Base-by-base conservation (phyloP, 2,888 invertebrate genomes). In the Cryptops parisi region DNA sequence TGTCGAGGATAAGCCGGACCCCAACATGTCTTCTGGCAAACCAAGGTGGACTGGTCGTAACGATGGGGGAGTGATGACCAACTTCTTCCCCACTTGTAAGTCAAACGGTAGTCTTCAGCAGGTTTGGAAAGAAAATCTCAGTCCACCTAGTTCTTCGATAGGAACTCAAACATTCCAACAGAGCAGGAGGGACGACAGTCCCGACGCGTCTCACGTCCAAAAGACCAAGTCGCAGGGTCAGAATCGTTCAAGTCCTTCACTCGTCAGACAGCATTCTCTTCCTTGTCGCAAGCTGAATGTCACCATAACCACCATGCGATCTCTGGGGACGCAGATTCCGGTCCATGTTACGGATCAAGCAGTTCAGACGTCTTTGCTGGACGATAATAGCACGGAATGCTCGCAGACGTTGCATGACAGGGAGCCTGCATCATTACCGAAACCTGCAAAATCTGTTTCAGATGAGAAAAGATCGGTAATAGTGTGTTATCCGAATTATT, bases 401-500 rank as follows among this genome's bases (percentile, higher is more conserved):
- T 46, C 21, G 5, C 47, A 15, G 40, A 19, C 17, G 0, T 24
- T 23, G 22, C 52, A 47, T 33, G 44, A 45, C 43, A 33, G 38
- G 38, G 9, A 15, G n/a, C n/a, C n/a, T n/a, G n/a, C 9, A 33
- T 17, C 43, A 43, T 43, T 19, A 15, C 43, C 9, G 6, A 19
- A 46, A 17, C 24, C 46, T 21, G 6, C 9, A 12, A 9, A 5
- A 6, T 9, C 6, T 9, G 38, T 23, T 33, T 21, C 21, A 24
- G 15, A 15, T 15, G 24, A 24, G 17, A 46, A 58, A 22, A 59
- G 59, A 52, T 86, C 88, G 2, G 84, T 90, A 1, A 90, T 86
- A 68, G 83, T 91, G 43, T 78, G 89, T 59, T 91, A 89, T 70
- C 90, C 91, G 25, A 89, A 84, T 69, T 91, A 91, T 64, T 82